Evolutionary conservation across 2,113 vertebrate species (phyloP).

Genomic region (Pseudolaguvia tuberculata): DNA sequence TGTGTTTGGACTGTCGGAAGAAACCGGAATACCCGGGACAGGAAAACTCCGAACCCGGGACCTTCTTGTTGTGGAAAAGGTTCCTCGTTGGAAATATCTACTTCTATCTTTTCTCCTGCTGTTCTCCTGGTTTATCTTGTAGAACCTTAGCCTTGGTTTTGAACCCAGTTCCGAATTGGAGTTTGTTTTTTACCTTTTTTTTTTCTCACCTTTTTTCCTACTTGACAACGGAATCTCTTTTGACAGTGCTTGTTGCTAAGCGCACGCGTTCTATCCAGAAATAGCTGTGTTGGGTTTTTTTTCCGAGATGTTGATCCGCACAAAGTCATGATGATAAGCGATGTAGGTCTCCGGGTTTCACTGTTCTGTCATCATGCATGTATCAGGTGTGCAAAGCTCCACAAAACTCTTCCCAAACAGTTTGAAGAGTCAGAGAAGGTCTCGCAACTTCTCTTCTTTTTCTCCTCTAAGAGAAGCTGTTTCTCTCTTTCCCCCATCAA

Average conservation of each 20-base stretch:
- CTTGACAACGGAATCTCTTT: constrained; percentile 14
- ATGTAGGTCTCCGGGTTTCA: not conserved
- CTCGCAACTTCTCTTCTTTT: not conserved
- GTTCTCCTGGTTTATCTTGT: not conserved
- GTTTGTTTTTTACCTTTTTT: constrained; percentile 22
- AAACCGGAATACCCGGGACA: no score
- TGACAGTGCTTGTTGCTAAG: constrained; percentile 31
- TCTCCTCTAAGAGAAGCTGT: not conserved
- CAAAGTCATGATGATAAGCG: constrained; percentile 14
- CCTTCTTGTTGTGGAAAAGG: no score
- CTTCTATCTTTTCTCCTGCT: not conserved
- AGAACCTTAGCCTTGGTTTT: constrained; percentile 1
- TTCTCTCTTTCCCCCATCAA: no score
- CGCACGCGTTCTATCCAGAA: constrained; percentile 14
- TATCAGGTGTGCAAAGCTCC: not conserved
- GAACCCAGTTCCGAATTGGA: constrained; percentile 2
- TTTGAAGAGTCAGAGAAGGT: not conserved
- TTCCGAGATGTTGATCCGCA: constrained; percentile 9
- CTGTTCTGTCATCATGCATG: not conserved
- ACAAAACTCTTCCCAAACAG: constrained; percentile 3
- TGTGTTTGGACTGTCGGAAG: no score
- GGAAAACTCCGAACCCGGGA: no score
- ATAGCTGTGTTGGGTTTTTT: constrained; percentile 15
- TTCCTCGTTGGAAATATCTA: not conserved
- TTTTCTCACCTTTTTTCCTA: constrained; percentile 5